Conservation (phyloP, 2,113 vertebrate species). For the Burhinus oedicnemus region DNA sequence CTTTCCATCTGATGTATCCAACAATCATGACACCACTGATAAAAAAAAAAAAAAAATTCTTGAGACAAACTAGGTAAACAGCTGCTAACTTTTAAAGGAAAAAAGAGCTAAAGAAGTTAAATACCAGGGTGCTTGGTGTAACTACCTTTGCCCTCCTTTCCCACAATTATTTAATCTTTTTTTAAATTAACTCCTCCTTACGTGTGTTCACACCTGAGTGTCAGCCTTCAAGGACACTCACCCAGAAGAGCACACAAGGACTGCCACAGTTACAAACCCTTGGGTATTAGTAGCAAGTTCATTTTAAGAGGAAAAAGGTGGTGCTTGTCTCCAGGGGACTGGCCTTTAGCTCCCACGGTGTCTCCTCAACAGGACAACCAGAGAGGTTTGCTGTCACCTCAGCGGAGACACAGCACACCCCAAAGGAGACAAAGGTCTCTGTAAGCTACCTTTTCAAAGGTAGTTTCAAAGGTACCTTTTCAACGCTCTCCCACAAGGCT, state of each 20-base stretch:
- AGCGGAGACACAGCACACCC: background rate
- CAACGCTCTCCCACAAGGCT: background rate
- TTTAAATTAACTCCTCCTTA: background rate
- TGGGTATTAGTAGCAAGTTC: background rate
- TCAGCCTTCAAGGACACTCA: background rate
- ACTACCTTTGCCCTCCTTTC: background rate
- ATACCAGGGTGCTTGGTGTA: background rate
- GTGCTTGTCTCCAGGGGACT: background rate
- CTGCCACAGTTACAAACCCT: background rate
- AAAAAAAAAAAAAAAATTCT: background rate
- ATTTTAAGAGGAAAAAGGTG: background rate
- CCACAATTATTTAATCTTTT: background rate
- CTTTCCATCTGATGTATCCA: background rate
- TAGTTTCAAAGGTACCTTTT: background rate
- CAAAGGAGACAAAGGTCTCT: background rate
- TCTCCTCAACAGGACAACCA: background rate
- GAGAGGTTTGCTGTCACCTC: background rate
- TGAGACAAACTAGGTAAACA: background rate
- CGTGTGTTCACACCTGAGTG: accelerated
- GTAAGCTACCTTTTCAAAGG: background rate
- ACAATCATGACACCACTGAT: background rate
- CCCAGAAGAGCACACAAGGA: background rate
- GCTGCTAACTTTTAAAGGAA: background rate
- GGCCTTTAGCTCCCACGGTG: background rate
- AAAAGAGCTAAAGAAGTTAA: background rate